Base-by-base conservation (phyloP, 2,113 vertebrate species). In the Mesitornis unicolor region DNA sequence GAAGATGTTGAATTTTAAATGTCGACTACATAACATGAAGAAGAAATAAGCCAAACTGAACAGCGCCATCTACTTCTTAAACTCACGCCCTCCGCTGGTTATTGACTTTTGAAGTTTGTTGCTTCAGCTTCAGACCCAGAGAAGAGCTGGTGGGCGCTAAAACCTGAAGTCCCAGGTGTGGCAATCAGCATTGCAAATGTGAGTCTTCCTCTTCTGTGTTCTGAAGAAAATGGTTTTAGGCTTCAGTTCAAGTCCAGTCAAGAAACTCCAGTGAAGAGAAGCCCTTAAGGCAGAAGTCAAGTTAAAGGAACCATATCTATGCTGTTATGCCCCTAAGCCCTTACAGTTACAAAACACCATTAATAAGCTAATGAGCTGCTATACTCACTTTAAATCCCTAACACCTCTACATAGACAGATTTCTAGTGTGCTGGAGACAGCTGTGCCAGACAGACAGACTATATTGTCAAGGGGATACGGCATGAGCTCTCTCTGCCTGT, bases 31-130 rank as follows among this genome's bases (percentile, higher is more conserved):
- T 38, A 61, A 42, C 2, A 5, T 1, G 10, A 70, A 68, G 56
- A 60, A 73, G 22, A 40, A 78, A 82, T 38, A 21, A 92, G 13
- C 6, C 47, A 47, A 63, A 42, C 5, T 19, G 26, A 75, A 29
- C 47, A 51, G 22, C 31, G n/a, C 21, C 35, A 47, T 17, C 45
- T 68, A 54, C 18, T 80, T 69, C 68, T 31, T 61, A 50, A 70
- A 61, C 6, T 45, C 25, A 20, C 1, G 0, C 4, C 4, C 26
- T 67, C 10, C 5, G 0, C 10, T 67, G 16, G 16, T 60, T 74
- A 22, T 18, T 61, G n/a, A 35, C 7, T 17, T 82, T 40, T 47
- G n/a, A n/a, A 69, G 36, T 38, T 61, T 14, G 16, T 9, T 82
- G 47, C 18, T 85, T 65, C 40, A 35, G 1, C 28, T 71, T 47